Base-by-base conservation (phyloP, 2,113 vertebrate genomes). In the Hippocampus mohnikei region DNA sequence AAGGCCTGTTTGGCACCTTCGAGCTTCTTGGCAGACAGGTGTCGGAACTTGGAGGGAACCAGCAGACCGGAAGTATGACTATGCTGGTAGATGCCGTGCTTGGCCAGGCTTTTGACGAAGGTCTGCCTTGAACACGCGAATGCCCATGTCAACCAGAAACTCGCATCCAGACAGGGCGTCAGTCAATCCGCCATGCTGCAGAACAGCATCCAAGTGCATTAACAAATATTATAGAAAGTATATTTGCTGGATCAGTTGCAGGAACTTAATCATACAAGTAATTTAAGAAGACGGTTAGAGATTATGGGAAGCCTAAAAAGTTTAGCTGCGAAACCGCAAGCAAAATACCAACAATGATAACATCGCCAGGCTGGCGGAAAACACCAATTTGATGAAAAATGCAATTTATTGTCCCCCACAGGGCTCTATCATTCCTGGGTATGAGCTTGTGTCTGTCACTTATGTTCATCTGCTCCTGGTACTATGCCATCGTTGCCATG, bases 391-490 rank as follows among this genome's bases (percentile, higher is more conserved):
- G 58, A 33, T 60, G 11, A 60, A 60, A 60, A 0, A 8, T 73
- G 59, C 76, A 53, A 76, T n/a, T 6, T 87, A 59, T 59, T 81
- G 59, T 83, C 72, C 42, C 71, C 87, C 8, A 0, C 91, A 99
- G 97, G 97, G 94, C 97, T 41, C 90, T 99, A 59, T 99, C 97
- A 44, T 98, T 99, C 90, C 90, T 99, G 91, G 97, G 97, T 56
- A 98, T 99, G 97, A 98, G 96, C 81, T 90, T 99, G 75, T 99
- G 97, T 84, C 91, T 99, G 81, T 93, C 97, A 0, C 93, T 99
- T 79, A 99, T 99, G 97, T 99, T 99, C 89, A 96, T 99, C 91
- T 99, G 96, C 85, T 99, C 97, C 86, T 99, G 97, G 97, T 96
- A 98, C 87, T 99, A 98, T 0, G 97, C 97, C 0, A 93, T 99